phyloP scores from a whole-genome alignment of 2,888 invertebrate species.

The Acanthosepion pharaonis region DNA sequence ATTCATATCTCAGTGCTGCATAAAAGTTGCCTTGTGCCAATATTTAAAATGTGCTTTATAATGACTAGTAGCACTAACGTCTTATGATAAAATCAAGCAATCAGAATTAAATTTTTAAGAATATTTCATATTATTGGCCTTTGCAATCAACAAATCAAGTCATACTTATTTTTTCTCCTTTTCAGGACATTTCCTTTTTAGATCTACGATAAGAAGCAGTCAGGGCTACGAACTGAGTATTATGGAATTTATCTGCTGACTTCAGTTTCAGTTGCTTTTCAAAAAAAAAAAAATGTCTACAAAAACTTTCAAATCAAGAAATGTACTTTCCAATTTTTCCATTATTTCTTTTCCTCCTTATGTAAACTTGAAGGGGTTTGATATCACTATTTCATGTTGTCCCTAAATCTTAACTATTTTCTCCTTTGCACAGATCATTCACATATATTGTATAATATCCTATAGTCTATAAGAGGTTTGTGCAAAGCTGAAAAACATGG shows the following conservation, averaged over 20 bases:
- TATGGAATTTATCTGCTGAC: neutral
- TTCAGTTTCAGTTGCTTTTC: neutral
- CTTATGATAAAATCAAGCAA: neutral
- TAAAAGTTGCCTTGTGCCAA: too few species aligned
- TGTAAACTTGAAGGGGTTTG: too few species aligned
- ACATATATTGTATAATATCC: too few species aligned
- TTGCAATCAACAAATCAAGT: neutral
- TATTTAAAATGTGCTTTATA: too few species aligned
- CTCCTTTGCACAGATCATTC: too few species aligned
- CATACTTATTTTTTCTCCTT: neutral
- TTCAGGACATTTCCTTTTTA: conserved; percentile 25
- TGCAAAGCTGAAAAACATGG: too few species aligned
- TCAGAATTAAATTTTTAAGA: neutral
- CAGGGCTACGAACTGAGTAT: neutral
- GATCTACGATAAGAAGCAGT: neutral
- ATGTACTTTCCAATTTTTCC: neutral
- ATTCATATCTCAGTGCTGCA: too few species aligned
- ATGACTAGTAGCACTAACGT: too few species aligned
- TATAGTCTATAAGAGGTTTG: too few species aligned
- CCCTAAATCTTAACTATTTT: too few species aligned
- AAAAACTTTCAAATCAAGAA: neutral
- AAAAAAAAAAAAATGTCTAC: neutral
- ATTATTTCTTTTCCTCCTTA: neutral
- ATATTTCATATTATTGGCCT: neutral
- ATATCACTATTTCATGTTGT: too few species aligned